phyloP scores from a whole-genome alignment of 2,797 vertebrate genomes.

The Labroides dimidiatus region DNA sequence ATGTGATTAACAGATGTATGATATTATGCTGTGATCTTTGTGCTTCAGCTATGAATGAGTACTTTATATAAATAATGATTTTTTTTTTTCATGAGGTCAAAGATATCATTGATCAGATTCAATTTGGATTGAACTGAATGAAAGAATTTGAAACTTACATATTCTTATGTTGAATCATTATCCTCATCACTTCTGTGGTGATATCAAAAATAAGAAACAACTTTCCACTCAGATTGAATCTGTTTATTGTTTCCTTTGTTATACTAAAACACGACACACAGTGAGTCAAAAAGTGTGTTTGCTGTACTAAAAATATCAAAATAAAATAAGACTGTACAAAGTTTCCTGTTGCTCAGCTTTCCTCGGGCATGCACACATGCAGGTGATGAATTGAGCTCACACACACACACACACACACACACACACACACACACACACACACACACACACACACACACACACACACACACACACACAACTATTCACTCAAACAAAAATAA shows the following conservation, averaged over 20 bases:
- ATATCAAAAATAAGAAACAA: neutral
- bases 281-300: neutral
- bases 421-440: neutral
- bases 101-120: no score
- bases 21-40: no score
- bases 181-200: no score
- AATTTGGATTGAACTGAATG: no score
- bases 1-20: no score
- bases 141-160: no score
- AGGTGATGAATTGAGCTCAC: neutral
- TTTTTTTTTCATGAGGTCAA: no score
- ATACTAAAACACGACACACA: neutral
- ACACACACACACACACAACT: neutral
- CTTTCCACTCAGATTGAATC: neutral
- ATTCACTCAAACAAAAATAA: constrained; percentile 2
- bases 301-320: constrained; percentile 1
- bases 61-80: no score
- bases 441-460: neutral
- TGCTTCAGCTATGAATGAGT: no score
- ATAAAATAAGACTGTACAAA: constrained; percentile 5
- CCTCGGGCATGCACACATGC: neutral
- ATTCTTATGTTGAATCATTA: no score
- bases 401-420: neutral
- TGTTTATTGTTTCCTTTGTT: neutral
- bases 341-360: neutral